Percentiles rank a stretch among this genome's conserved stretches.
Conservation (phyloP, 2,888 invertebrate genomes). For the Dynastes grantii region DNA sequence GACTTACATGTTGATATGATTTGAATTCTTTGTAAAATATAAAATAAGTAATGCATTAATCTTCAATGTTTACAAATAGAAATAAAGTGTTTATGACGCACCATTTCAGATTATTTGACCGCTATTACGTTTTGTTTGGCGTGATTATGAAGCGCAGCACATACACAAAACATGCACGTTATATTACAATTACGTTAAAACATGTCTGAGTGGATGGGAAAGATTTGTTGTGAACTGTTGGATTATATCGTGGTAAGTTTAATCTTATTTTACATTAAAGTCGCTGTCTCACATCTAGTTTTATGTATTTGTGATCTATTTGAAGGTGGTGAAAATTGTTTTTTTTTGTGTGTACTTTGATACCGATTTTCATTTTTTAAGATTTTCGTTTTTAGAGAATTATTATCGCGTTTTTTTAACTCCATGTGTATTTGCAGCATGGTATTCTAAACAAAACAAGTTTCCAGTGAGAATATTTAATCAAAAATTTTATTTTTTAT, state of each 20-base stretch:
- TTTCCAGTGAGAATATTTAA: too few relatives aligned
- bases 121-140: background rate
- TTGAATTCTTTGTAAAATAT: background rate
- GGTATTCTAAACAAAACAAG: too few relatives aligned
- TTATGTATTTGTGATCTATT: too few relatives aligned
- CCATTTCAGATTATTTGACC: constrained; percentile 6
- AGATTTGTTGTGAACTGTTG: background rate
- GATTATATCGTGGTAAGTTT: constrained; percentile 23
- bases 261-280: background rate
- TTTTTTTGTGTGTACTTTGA: too few relatives aligned
- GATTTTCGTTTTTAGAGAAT: too few relatives aligned
- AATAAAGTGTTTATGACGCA: constrained; percentile 16
- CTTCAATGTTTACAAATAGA: constrained; percentile 29
- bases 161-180: background rate
- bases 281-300: background rate
- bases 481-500: too few relatives aligned
- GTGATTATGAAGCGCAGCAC: background rate
- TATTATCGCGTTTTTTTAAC: too few relatives aligned
- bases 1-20: background rate
- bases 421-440: too few relatives aligned
- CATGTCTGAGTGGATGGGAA: background rate
- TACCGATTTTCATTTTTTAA: too few relatives aligned
- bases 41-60: constrained; percentile 2
- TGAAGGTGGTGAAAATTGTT: too few relatives aligned
- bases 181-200: background rate